Evolutionary conservation across 2,888 invertebrate genomes (phyloP), one percentile per base, ranked within the genome.

Genomic region (Lapara coniferarum): DNA sequence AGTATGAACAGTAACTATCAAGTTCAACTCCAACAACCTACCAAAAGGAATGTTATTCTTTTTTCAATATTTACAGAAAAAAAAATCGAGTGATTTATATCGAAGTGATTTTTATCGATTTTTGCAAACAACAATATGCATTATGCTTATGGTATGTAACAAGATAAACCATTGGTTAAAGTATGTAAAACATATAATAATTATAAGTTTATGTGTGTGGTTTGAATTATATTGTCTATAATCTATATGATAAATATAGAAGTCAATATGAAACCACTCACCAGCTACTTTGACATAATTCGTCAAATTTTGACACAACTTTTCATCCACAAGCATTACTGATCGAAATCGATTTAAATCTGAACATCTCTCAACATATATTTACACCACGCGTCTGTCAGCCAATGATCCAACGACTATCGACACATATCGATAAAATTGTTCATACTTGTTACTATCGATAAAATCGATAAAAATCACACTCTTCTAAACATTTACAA

Each of bases 31-130:
- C 81, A 89, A 86, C 87, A 85, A 88, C 84, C 85, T 89, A 89
- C 86, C 71, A 78, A 86, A 86, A 89, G 91, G 91, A 91, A 91
- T 91, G 91, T 90, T 81, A 78, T 81, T 80, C 74, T 81, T 81
- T 78, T 87, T 88, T 83, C 86, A 88, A 19, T 51, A 44, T 44
- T 67, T 67, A 46, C 56, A 68, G 2, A 44, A 53, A 52, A 44
- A 55, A 69, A 25, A 37, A 59, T 59, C 63, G 25, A 25, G 53
- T 46, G 16, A 25, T 1, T 53, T 63, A 55, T 49, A 59, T 44
- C 6, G 19, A 16, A 19, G 49, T 63, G 49, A 49, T 49, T 49
- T 63, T 49, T 49, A 63, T 63, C 46, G 63, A 19, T 37, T 37
- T 37, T 37, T 8, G 7, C 37, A 6, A 37, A 37, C 37, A 37